Evolutionary conservation across 2,113 vertebrate genomes (phyloP), one percentile per base, ranked within the genome.

Genomic region (Podilymbus podiceps): DNA sequence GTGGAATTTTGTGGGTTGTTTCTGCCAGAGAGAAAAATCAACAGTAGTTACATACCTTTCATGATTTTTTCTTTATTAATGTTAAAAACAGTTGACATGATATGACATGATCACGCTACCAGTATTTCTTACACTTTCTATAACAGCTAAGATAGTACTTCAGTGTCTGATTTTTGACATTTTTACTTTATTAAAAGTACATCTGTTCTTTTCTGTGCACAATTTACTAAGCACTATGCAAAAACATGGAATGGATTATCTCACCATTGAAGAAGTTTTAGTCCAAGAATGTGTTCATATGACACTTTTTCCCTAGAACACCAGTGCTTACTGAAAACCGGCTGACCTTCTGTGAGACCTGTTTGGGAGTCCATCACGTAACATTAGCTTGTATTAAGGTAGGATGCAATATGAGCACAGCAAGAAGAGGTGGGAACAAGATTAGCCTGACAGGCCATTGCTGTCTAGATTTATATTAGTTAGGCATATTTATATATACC

Each of bases 31-130:
- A 76, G 38, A 63, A 90, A 84, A 49, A 46, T 38, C 58, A 88
- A 12, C 23, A 53, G n/a, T 16, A 76, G 23, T 9, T 72, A 50
- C 56, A 35, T 23, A 30, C 0, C 2, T 27, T 50, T 35, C 2
- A 35, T 22, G 8, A 25, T 27, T n/a, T n/a, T 87, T 78, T 44
- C 9, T 62, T 50, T 31, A 47, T 66, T 90, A 52, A 49, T 31
- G 21, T 24, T 62, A 59, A 30, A 58, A 77, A 11, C 28, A 4
- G 6, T 49, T 4, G 0, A 9, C 40, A 23, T 0, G 0, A n/a
- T 59, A 42, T 73, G 20, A 72, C 12, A 4, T 11, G 11, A 22
- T 16, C 2, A 0, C 44, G 30, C 6, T 58, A 76, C 6, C 35
- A 19, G 17, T 49, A 40, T 49, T 88, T 64, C 66, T 56, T 16